A percentile compares a stretch with the other conserved stretches of the same genome.
Conservation (phyloP, 2,888 invertebrate species). For the Augiades crinisus region DNA sequence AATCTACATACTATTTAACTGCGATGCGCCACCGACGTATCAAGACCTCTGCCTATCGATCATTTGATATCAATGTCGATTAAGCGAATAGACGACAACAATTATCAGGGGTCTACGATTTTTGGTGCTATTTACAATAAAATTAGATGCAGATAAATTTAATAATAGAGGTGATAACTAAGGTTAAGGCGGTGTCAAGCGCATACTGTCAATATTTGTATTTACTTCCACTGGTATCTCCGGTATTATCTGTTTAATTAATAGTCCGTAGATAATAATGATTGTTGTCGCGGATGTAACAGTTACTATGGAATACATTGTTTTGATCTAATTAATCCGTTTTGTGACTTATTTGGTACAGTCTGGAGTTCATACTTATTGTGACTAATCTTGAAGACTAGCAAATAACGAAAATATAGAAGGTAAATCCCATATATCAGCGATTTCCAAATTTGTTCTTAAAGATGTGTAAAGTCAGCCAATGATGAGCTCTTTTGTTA, state of each 20-base stretch:
- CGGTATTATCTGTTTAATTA: slow-evolving; percentile 38
- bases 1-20: slow-evolving; percentile 6
- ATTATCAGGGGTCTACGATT: slow-evolving; percentile 31
- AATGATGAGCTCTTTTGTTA: no score
- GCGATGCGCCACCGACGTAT: slow-evolving; percentile 1
- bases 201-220: slow-evolving; percentile 75
- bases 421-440: no score
- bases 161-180: slow-evolving; percentile 62
- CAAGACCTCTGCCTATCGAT: background rate
- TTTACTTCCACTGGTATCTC: slow-evolving; percentile 39
- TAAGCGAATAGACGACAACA: background rate
- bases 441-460: no score
- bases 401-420: no score
- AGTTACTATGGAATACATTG: slow-evolving; percentile 40
- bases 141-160: slow-evolving; percentile 52
- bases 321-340: slow-evolving; percentile 24
- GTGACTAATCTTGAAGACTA: no score
- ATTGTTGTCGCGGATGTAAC: slow-evolving; percentile 38
- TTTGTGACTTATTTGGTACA: background rate
- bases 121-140: slow-evolving; percentile 43
- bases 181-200: slow-evolving; percentile 72
- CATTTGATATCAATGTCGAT: background rate
- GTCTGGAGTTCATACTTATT: background rate
- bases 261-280: slow-evolving; percentile 39
- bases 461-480: no score